Base-by-base conservation (phyloP, 2,888 invertebrate species). In the Harpalus rubripes region DNA sequence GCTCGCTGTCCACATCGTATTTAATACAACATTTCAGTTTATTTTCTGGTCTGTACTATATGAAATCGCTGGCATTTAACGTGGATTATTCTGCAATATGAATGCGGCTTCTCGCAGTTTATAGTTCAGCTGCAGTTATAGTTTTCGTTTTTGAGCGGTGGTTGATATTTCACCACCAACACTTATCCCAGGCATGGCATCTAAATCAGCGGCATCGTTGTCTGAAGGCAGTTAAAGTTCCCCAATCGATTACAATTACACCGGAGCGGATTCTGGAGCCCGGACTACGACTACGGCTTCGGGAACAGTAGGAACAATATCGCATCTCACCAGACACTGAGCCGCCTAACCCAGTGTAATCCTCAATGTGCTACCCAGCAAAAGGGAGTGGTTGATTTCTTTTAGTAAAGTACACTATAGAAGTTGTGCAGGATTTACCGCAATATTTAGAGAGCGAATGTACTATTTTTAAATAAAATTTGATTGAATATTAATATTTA, bases 171-270 rank as follows among this genome's bases (percentile, higher is more conserved):
- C 44, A 52, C 44, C 44, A 12, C 32, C 10, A 12, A 52, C 44
- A 52, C 44, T 52, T 52, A 52, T 52, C 44, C 44, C 44, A 6
- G 44, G 44, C 44, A 32, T 32, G 32, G 44, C 1, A 52, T 52
- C 44, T 59, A 59, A 59, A 59, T 59, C 59, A 59, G 59, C 59
- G 44, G 44, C 44, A 12, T 15, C 15, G 16, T 59, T 59, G 16
- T 59, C 59, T 16, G 59, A 59, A 16, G 16, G 59, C 59, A 63
- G 44, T 52, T 52, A 52, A 63, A 63, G 63, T 63, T 63, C 63
- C 63, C 12, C 22, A 63, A 63, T 63, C 63, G 63, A 63, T 63
- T 63, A 63, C 63, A 63, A 63, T 63, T 63, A 63, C 63, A 63
- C 63, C 22, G 63, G 44, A 26, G 26, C 22, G 18, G 63, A 59